These are phyloP conservation scores for Rutpela maculata DNA, from an alignment of 2,888 invertebrate genomes.

Conservation along the genomic window DNA sequence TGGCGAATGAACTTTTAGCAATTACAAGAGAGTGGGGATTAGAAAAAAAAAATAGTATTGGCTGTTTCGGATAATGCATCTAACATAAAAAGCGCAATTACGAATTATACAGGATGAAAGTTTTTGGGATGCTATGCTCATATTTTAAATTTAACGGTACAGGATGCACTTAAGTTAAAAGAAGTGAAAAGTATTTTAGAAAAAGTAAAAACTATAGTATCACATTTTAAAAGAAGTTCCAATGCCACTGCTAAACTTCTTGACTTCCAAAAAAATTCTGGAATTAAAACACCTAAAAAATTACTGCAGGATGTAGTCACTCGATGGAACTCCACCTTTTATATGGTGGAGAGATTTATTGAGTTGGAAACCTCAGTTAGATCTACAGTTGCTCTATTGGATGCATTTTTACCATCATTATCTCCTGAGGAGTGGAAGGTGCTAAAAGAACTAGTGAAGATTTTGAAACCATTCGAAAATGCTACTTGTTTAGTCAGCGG, in stretches of 20 bases:
- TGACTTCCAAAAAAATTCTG: too few relatives aligned
- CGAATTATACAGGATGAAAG: background rate
- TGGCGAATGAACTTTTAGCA: too few relatives aligned
- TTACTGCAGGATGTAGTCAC: slow-evolving; percentile 12
- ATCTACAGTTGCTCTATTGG: slow-evolving; percentile 7
- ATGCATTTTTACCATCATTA: background rate
- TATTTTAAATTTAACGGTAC: slow-evolving; percentile 15
- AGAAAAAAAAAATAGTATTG: too few relatives aligned
- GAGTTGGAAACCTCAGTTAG: background rate
- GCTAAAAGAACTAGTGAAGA: background rate
- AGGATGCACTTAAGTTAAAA: background rate
- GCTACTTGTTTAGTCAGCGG: too few relatives aligned
- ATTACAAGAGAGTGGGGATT: too few relatives aligned
- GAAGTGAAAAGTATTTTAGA: background rate
- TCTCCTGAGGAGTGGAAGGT: background rate
- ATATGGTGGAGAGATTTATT: background rate
- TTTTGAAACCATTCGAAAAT: too few relatives aligned
- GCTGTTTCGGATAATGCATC: background rate
- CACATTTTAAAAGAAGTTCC: background rate
- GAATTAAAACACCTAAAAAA: background rate
- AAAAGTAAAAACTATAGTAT: slow-evolving; percentile 8
- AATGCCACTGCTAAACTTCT: too few relatives aligned
- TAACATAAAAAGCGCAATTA: background rate
- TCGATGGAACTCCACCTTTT: slow-evolving; percentile 15
- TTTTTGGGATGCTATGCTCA: slow-evolving; percentile 10